These are phyloP conservation scores for Strigops habroptila DNA, from an alignment of 2,113 vertebrate species.

Conservation along the genomic window DNA sequence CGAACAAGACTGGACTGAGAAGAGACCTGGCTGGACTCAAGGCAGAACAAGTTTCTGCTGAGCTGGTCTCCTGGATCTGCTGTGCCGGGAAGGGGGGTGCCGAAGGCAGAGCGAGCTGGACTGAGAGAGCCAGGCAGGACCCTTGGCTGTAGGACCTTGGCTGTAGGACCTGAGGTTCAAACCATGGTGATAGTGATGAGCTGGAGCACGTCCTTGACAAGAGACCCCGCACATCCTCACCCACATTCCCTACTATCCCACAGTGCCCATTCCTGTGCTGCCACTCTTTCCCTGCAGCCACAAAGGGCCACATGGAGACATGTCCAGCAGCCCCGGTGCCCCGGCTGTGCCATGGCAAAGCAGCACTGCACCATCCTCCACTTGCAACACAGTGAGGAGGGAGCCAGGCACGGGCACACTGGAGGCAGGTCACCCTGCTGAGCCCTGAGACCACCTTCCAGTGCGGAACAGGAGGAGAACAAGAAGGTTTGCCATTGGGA, in stretches of 20 bases:
- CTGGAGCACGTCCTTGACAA: not conserved
- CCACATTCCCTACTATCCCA: not conserved
- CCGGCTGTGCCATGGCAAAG: not conserved
- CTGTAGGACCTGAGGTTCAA: not conserved
- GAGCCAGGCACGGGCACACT: not conserved
- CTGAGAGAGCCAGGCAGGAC: not conserved
- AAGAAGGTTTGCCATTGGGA: accelerated
- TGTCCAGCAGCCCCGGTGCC: accelerated
- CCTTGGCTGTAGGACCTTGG: accelerated
- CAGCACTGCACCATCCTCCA: not conserved
- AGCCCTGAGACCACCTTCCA: not conserved
- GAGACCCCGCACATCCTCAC: not conserved
- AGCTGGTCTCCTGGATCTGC: not conserved
- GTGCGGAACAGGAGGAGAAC: not conserved
- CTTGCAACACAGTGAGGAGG: not conserved
- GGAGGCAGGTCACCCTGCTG: not conserved
- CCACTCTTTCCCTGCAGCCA: not conserved
- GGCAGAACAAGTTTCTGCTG: not conserved
- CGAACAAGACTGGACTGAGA: not conserved
- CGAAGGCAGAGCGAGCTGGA: not conserved
- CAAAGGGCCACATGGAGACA: accelerated
- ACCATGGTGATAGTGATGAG: accelerated
- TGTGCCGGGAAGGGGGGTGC: accelerated
- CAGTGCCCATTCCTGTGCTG: not conserved
- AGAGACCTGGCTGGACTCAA: not conserved